A percentile compares a stretch with the other conserved stretches of the same genome.
These are phyloP conservation scores for Lasioglossum leucozonium DNA, from an alignment of 2,888 invertebrate species.

Conservation along the genomic window DNA sequence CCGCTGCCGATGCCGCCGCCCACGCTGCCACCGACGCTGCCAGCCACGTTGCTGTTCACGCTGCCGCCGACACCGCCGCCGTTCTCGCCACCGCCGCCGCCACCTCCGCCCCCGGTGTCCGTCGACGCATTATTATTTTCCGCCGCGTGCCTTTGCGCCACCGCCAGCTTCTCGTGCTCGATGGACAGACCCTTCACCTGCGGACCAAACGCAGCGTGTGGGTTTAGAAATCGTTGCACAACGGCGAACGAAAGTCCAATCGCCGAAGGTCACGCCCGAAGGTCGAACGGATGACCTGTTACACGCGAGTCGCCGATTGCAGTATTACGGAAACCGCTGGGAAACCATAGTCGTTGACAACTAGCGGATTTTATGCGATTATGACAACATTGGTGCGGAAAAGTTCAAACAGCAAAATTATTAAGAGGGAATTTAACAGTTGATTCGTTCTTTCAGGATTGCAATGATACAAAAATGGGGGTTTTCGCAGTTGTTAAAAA, in stretches of 20 bases:
- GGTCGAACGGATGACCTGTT: background rate
- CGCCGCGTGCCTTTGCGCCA: slow-evolving; percentile 86
- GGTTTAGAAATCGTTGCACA: background rate
- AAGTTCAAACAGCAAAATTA: too few relatives aligned
- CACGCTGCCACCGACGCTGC: slow-evolving; percentile 73
- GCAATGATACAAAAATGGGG: too few relatives aligned
- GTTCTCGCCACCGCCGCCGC: slow-evolving; percentile 81
- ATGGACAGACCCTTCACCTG: slow-evolving; percentile 92
- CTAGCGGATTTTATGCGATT: too few relatives aligned
- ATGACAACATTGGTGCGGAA: too few relatives aligned
- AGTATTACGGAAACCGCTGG: background rate
- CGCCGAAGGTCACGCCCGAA: background rate
- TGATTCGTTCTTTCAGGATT: too few relatives aligned
- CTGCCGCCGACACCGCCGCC: slow-evolving; percentile 82
- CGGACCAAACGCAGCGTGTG: background rate
- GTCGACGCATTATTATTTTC: slow-evolving; percentile 79
- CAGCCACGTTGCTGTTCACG: slow-evolving; percentile 40
- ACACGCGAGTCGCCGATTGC: background rate
- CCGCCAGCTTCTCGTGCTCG: slow-evolving; percentile 89
- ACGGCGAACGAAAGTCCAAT: background rate
- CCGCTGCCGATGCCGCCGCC: slow-evolving; percentile 72
- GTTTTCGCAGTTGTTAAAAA: too few relatives aligned
- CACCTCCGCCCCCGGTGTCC: slow-evolving; percentile 82
- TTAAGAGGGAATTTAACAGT: too few relatives aligned
- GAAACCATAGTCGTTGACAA: background rate